phyloP scores from a whole-genome alignment of 2,797 vertebrate genomes.

The Arrhamphus sclerolepis region DNA sequence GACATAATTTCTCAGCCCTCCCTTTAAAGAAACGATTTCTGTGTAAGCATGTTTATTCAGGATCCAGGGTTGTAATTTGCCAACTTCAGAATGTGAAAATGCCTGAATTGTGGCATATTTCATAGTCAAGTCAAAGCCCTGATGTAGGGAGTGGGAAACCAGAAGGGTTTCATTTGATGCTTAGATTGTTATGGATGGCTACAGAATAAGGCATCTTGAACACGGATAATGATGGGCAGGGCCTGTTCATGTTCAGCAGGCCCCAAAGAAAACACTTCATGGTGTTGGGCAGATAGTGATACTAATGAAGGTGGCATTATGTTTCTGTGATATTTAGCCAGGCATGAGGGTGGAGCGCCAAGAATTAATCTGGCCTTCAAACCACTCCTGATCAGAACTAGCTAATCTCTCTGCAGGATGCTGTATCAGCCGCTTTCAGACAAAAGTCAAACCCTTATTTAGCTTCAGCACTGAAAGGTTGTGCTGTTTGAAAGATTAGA shows the following conservation, averaged over 20 bases:
- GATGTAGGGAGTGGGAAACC: constrained; percentile 63
- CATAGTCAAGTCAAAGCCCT: constrained; percentile 50
- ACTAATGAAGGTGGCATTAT: constrained; percentile 67
- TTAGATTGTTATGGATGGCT: constrained; percentile 72
- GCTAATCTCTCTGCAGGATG: constrained; percentile 33
- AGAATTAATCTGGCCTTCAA: constrained; percentile 49
- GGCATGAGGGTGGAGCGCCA: constrained; percentile 48
- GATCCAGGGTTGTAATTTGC: constrained; percentile 50
- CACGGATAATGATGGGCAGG: constrained; percentile 70
- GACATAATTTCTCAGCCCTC: constrained; percentile 46
- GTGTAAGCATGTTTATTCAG: constrained; percentile 62
- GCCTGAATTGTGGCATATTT: constrained; percentile 59
- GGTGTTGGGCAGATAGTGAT: constrained; percentile 58
- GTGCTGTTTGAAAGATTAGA: too few species aligned
- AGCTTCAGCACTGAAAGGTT: not conserved
- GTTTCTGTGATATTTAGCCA: constrained; percentile 63
- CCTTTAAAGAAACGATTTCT: constrained; percentile 39
- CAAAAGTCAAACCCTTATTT: not conserved
- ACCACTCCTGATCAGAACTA: constrained; percentile 44
- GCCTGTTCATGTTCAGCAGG: constrained; percentile 48
- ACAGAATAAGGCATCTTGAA: constrained; percentile 58
- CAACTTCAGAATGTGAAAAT: constrained; percentile 51
- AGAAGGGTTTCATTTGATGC: constrained; percentile 65
- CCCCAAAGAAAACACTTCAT: constrained; percentile 70
- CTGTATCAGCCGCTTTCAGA: constrained; percentile 16